A percentile compares a stretch with the other conserved stretches of the same genome.
phyloP scores from a whole-genome alignment of 2,113 vertebrate species.

The cattle (Bos taurus) region DNA sequence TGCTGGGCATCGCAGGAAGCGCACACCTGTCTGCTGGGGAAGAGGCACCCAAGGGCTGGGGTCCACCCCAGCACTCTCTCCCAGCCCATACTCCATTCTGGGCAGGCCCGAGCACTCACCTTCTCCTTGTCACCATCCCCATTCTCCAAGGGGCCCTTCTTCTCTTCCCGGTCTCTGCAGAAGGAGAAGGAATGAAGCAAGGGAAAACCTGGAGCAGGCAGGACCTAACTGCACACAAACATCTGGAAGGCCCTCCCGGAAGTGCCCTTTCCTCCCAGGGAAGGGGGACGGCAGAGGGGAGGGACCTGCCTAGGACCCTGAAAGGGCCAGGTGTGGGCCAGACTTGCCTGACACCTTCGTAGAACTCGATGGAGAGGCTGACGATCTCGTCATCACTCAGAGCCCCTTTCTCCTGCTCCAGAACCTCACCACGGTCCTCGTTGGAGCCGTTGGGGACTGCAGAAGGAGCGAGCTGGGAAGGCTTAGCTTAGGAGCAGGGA shows the following conservation, averaged over 20 bases:
- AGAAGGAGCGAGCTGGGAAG: neutral
- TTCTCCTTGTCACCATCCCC: constrained; percentile 90
- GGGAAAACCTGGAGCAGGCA: neutral
- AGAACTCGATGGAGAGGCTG: constrained; percentile 95
- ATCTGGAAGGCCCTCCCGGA: neutral
- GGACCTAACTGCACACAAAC: neutral
- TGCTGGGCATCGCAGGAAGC: constrained; percentile 93
- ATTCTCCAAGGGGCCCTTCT: constrained; percentile 79
- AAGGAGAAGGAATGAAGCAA: neutral
- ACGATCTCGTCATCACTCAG: constrained; percentile 91
- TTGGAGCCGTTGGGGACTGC: constrained; percentile 82
- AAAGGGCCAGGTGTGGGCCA: neutral
- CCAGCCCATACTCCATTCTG: neutral
- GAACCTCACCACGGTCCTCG: constrained; percentile 82
- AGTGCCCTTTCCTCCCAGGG: neutral
- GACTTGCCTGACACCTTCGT: constrained; percentile 88
- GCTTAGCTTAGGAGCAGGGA: neutral
- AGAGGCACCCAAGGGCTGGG: neutral
- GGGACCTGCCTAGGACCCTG: neutral
- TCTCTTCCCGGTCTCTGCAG: constrained; percentile 83
- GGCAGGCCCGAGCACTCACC: constrained; percentile 72
- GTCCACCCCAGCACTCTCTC: neutral
- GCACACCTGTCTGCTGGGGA: constrained; percentile 85
- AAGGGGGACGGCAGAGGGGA: neutral
- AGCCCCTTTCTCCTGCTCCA: constrained; percentile 86